These are phyloP conservation scores for Menidia beryllina DNA, from an alignment of 2,113 vertebrate genomes.

Conservation along the genomic window DNA sequence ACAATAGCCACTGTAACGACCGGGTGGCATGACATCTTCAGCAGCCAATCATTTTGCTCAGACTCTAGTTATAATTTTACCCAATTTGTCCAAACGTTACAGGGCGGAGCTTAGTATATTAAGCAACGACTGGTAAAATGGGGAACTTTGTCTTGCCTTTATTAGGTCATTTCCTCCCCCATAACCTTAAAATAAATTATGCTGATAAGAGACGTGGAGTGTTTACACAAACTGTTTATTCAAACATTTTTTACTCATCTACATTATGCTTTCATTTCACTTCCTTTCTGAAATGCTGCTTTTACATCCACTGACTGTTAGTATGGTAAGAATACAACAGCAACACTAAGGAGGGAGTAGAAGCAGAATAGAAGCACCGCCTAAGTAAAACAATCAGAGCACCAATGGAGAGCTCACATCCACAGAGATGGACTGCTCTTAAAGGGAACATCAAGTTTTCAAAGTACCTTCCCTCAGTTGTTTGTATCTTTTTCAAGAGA, in stretches of 20 bases:
- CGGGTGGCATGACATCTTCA: conserved; percentile 65
- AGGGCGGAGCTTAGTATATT: conserved; percentile 25
- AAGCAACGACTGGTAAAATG: not conserved
- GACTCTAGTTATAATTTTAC: not conserved
- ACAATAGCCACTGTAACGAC: conserved; percentile 38
- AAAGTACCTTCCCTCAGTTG: not conserved
- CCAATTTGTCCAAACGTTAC: conserved; percentile 29
- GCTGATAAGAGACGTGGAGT: not conserved
- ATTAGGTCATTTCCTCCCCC: conserved; percentile 27
- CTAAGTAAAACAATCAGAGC: not conserved
- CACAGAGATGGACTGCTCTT: not conserved
- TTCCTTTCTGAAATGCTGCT: conserved; percentile 60
- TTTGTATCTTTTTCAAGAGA: conserved; percentile 9
- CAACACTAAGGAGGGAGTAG: not conserved
- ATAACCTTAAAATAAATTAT: not conserved
- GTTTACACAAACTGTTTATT: not conserved
- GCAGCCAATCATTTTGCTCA: conserved; percentile 47
- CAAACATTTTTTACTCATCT: not conserved
- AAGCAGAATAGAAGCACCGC: conserved; percentile 1
- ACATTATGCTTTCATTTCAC: not conserved
- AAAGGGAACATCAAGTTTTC: not conserved
- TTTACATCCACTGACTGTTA: conserved; percentile 15
- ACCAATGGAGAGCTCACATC: not conserved
- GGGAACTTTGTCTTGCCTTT: conserved; percentile 9
- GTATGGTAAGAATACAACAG: conserved; percentile 28